These are phyloP conservation scores for Aphelinus atriplicis DNA, from an alignment of 1,140 invertebrate genomes.

Conservation along the genomic window DNA sequence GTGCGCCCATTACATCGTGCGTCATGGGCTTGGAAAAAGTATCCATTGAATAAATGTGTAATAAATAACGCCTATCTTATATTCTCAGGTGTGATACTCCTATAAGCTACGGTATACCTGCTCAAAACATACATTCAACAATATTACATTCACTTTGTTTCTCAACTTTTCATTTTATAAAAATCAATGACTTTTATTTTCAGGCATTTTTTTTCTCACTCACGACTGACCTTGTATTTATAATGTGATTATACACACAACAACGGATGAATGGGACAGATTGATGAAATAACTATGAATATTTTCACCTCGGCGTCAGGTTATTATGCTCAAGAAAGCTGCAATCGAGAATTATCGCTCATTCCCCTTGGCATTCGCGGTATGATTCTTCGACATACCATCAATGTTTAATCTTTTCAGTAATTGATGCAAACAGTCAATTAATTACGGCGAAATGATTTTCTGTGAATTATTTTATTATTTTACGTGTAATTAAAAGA, in stretches of 20 bases:
- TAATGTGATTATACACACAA: not conserved
- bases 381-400: no score
- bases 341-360: no score
- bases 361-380: no score
- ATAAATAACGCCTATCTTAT: constrained; percentile 40
- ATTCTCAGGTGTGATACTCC: constrained; percentile 27
- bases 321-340: no score
- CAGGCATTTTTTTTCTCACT: constrained; percentile 7
- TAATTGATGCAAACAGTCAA: no score
- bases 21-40: constrained; percentile 29
- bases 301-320: no score
- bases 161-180: constrained; percentile 37
- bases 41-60: constrained; percentile 38
- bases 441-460: no score
- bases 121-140: constrained; percentile 26
- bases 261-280: constrained; percentile 1
- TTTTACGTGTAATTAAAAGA: no score
- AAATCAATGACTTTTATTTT: constrained; percentile 21
- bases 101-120: constrained; percentile 11
- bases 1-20: constrained; percentile 1
- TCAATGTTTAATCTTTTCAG: no score
- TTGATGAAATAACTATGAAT: not conserved
- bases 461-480: no score
- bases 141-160: constrained; percentile 41
- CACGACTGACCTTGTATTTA: constrained; percentile 24